Base-by-base conservation (phyloP, 2,113 vertebrate species). In the Gobius niger region DNA sequence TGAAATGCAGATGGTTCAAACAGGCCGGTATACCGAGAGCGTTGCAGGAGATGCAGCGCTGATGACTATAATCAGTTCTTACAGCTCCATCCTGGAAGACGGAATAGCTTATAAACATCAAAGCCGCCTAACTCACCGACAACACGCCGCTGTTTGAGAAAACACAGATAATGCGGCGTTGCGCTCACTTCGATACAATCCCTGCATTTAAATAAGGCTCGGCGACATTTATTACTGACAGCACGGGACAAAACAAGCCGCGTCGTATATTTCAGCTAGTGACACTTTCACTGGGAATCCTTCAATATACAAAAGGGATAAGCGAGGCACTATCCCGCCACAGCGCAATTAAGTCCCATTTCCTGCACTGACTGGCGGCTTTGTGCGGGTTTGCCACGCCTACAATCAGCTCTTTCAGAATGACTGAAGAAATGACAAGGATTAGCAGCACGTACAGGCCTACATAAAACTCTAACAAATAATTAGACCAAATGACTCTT, bases 131-230 rank as follows among this genome's bases (percentile, higher is more conserved):
- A 65, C 19, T 49, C 61, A 60, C 67, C 50, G 62, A 50, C 52
- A 68, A 41, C 67, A 65, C 72, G 15, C 62, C 16, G 16, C 61
- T 65, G 67, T 67, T 61, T 52, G 59, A 82, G 54, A 71, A 47
- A 67, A 54, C 60, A 67, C 40, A 65, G 24, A 69, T 54, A 73
- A 61, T 14, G 60, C 52, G 50, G 67, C 64, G 60, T 44, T 67
- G 75, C 72, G 63, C 57, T 77, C 47, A 65, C 78, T 71, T 7
- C 60, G 72, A 75, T 71, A 67, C 82, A 65, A 72, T 63, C 74
- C n/a, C 63, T 78, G 78, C 77, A 89, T 88, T 78, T 82, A 73
- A 85, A 85, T 80, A 72, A 83, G 82, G 24, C 72, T 82, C 9
- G 10, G 74, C 46, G 67, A 82, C 77, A 76, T 77, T 86, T 82